These are phyloP conservation scores for Glandiceps talaboti DNA, from an alignment of 53 echinoderm and acorn worm genomes.

Conservation along the genomic window DNA sequence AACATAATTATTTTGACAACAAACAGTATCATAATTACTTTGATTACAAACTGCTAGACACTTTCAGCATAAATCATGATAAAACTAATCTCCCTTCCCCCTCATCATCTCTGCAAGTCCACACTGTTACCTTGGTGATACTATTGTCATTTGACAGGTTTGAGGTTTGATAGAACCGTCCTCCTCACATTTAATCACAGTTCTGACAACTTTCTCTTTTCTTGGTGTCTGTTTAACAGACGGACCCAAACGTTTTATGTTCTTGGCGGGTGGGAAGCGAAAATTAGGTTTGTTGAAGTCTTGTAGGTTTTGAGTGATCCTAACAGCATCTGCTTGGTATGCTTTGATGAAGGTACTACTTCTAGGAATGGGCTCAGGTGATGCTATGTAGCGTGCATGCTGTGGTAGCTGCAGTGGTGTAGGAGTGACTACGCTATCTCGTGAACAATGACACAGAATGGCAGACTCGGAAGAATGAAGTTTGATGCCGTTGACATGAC, in stretches of 20 bases:
- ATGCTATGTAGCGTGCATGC: background rate
- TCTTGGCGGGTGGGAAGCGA: background rate
- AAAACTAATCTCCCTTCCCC: too few species aligned
- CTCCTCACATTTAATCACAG: background rate
- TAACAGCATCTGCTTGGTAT: background rate
- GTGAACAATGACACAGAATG: conserved; percentile 39
- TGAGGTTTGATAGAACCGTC: background rate
- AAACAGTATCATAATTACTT: too few species aligned
- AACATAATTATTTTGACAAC: too few species aligned
- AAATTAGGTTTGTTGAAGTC: background rate
- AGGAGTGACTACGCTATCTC: conserved; percentile 48
- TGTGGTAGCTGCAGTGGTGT: background rate
- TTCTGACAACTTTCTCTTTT: background rate
- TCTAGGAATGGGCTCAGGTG: conserved; percentile 36
- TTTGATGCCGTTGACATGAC: conserved; percentile 38
- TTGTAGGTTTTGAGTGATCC: background rate
- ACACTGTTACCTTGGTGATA: background rate
- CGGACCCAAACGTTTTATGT: background rate
- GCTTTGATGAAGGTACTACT: conserved; percentile 58
- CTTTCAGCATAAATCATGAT: too few species aligned
- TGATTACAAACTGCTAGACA: too few species aligned
- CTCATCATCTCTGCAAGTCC: too few species aligned
- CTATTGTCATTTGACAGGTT: background rate
- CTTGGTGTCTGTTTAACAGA: background rate
- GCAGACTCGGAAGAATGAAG: conserved; percentile 21